phyloP scores from a whole-genome alignment of 2,797 vertebrate genomes.

The Selene dorsalis region DNA sequence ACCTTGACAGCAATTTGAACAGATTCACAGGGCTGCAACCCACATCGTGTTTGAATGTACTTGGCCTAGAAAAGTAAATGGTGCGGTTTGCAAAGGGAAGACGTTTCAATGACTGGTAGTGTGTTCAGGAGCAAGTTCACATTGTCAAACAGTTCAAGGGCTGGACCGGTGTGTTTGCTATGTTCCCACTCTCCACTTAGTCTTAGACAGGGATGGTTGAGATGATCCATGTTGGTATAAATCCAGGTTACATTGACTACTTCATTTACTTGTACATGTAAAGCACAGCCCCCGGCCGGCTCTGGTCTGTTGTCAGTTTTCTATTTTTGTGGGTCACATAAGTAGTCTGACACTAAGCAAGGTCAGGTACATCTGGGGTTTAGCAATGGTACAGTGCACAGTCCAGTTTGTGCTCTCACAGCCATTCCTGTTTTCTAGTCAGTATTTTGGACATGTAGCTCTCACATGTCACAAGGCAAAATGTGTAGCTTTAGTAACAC shows the following conservation, averaged over 20 bases:
- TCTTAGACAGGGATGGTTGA: not conserved
- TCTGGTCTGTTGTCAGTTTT: not conserved
- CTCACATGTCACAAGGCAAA: slow-evolving; percentile 1
- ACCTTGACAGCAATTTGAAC: not conserved
- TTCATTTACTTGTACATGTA: not conserved
- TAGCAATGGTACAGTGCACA: not conserved
- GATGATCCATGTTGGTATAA: not conserved
- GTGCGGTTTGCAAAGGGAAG: not conserved
- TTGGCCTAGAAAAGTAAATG: not conserved
- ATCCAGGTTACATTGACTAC: not conserved
- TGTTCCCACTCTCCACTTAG: not conserved
- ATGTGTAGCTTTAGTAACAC: not conserved
- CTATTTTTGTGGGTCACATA: slow-evolving; percentile 9
- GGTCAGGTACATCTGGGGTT: not conserved
- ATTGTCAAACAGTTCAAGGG: too few relatives aligned
- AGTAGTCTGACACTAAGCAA: not conserved
- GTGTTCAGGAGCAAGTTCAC: not conserved
- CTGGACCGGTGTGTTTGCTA: not conserved
- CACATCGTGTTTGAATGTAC: too few relatives aligned
- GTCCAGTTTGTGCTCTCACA: slow-evolving; percentile 1
- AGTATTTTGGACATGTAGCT: not conserved
- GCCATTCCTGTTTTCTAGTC: not conserved
- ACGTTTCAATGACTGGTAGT: not conserved
- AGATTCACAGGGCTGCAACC: not conserved
- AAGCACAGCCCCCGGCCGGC: not conserved